Conservation (phyloP, 2,113 vertebrate species). For the Cynoglossus semilaevis region DNA sequence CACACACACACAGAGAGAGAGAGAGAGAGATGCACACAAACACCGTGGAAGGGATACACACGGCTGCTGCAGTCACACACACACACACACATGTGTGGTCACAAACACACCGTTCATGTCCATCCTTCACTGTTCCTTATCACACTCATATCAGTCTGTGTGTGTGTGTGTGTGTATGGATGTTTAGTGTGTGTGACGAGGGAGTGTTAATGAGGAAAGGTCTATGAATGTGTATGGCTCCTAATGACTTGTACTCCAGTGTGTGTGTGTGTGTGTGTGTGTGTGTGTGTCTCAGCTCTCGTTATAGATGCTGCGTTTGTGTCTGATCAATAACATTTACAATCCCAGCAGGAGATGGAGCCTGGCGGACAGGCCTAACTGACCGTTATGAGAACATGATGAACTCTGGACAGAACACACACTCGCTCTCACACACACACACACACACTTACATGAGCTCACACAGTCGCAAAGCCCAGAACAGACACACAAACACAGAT, state of each 20-base stretch:
- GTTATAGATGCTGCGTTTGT: conserved; percentile 55
- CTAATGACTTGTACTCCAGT: conserved; percentile 65
- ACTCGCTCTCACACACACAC: conserved; percentile 34
- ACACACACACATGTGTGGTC: conserved; percentile 9
- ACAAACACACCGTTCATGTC: no score
- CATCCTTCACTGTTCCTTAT: no score
- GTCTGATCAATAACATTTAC: conserved; percentile 76
- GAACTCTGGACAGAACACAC: conserved; percentile 56
- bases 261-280: conserved; percentile 39
- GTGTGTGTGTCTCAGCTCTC: conserved; percentile 37
- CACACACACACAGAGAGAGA: conserved; percentile 35
- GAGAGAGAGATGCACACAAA: conserved; percentile 12
- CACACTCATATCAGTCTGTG: conserved; percentile 26
- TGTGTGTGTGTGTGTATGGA: conserved; percentile 34
- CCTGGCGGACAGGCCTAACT: conserved; percentile 62
- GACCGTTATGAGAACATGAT: conserved; percentile 72
- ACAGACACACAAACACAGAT: conserved; percentile 30
- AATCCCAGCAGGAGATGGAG: conserved; percentile 71
- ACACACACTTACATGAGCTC: conserved; percentile 25
- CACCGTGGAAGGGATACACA: conserved; percentile 68
- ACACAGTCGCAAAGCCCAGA: conserved; percentile 9
- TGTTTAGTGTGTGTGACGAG: conserved; percentile 61
- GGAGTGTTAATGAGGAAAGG: conserved; percentile 68
- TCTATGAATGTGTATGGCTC: conserved; percentile 62
- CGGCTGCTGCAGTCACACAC: conserved; percentile 30